A percentile compares a stretch with the other conserved stretches of the same genome.
phyloP scores from a whole-genome alignment of 2,113 vertebrate species.

The Cyanistes caeruleus region DNA sequence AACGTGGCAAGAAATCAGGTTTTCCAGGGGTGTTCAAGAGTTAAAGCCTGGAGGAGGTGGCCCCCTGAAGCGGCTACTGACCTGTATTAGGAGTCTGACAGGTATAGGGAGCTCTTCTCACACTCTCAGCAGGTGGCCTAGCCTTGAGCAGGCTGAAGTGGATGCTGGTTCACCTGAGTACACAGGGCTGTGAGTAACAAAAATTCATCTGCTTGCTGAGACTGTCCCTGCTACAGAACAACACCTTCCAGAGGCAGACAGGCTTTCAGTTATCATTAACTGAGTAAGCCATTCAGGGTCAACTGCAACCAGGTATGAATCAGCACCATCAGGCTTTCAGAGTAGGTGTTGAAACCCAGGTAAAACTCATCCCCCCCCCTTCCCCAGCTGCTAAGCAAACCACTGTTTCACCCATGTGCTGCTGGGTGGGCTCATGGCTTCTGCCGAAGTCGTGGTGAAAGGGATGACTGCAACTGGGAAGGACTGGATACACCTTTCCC shows the following conservation, averaged over 20 bases:
- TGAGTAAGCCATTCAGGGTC: not conserved
- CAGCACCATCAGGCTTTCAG: not conserved
- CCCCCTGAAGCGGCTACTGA: slow-evolving; percentile 11
- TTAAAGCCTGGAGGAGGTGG: not conserved
- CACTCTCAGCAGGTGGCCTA: not conserved
- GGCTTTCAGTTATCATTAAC: not conserved
- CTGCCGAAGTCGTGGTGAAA: not conserved
- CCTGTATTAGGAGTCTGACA: slow-evolving; percentile 9
- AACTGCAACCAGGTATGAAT: not conserved
- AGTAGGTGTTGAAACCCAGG: not conserved
- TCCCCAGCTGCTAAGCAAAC: not conserved
- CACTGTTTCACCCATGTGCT: not conserved
- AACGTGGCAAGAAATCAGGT: not conserved
- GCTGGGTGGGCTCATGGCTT: not conserved
- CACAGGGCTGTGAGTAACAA: not conserved
- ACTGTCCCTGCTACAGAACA: not conserved
- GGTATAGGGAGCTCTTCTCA: not conserved
- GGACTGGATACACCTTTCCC: not conserved
- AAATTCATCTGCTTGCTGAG: not conserved
- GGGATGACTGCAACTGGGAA: not conserved
- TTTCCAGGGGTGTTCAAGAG: not conserved
- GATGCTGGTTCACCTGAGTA: not conserved
- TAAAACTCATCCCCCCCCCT: not conserved
- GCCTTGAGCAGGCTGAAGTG: not conserved
- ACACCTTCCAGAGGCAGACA: not conserved